Conservation (phyloP, 2,797 vertebrate species). For the Lemur catta region DNA sequence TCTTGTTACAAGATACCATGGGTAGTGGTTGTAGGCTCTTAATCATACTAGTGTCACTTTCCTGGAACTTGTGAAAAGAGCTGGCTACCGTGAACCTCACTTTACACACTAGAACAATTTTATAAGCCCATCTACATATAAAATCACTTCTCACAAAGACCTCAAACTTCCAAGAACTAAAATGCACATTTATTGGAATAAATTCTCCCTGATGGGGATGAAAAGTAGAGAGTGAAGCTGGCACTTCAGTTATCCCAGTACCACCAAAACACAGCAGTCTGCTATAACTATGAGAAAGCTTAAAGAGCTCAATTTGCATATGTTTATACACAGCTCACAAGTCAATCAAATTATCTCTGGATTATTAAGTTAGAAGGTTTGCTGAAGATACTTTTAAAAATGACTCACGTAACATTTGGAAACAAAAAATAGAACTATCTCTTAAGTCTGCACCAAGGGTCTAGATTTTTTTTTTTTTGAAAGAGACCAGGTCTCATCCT, state of each 20-base stretch:
- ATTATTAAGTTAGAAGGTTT: not conserved
- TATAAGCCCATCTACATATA: not conserved
- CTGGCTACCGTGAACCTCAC: not conserved
- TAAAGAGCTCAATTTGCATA: not conserved
- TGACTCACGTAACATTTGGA: not conserved
- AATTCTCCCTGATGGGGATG: not conserved
- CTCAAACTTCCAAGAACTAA: not conserved
- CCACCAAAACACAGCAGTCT: not conserved
- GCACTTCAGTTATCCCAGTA: not conserved
- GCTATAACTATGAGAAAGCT: not conserved
- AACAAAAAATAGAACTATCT: slow-evolving; percentile 8
- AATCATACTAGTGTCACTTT: not conserved
- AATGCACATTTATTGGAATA: not conserved
- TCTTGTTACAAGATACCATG: not conserved
- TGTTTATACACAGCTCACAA: not conserved
- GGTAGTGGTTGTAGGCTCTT: not conserved
- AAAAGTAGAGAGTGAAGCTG: not conserved
- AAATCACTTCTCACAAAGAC: not conserved
- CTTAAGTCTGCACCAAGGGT: not conserved
- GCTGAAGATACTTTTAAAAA: not conserved
- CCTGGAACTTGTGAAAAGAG: not conserved
- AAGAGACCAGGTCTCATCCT: not conserved
- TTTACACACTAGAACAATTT: not conserved
- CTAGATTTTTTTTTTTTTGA: not conserved
- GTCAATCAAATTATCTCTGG: not conserved